Evolutionary conservation across 2,888 invertebrate genomes (phyloP), one percentile per base, ranked within the genome.

Genomic region (Argynnis bischoffii): DNA sequence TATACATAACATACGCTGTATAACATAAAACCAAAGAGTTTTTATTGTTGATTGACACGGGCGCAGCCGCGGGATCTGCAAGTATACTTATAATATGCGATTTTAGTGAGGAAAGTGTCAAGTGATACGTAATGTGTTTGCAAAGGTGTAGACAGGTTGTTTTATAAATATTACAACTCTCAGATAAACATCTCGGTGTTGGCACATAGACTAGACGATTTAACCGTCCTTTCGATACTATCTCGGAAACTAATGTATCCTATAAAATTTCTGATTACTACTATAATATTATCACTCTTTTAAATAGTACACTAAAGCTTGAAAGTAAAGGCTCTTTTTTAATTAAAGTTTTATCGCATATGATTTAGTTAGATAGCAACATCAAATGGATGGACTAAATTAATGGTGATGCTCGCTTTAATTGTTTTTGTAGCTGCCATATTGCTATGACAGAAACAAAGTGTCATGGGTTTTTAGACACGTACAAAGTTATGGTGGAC

Each of bases 191-290:
- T 64, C 67, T 67, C 41, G 46, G 64, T 57, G 50, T 55, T 50
- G 35, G 21, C 35, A 66, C 66, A 66, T 66, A 63, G 54, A 55
- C 59, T 47, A 31, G 59, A 64, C 53, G 31, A 60, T 35, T 73
- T 70, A 73, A 75, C 71, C 70, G 72, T 71, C 71, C 53, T 56
- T 54, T 41, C 41, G 76, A 77, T 77, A 47, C 55, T 66, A 78
- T 78, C 77, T 69, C 51, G 69, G 57, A 69, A 73, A 76, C 72
- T 76, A 75, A 75, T 75, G 73, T 47, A 26, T 35, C n/a, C 60
- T 63, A 53, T 69, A 69, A 64, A 61, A 51, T 55, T 50, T 47
- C 48, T 64, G 60, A 69, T 69, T 26, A 60, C 55, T 55, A 51
- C 59, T 15, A 60, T 11, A 50, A 55, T 31, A 16, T 63, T 18